Evolutionary conservation across 1,140 invertebrate species (phyloP), one percentile per base, ranked within the genome.

Genomic region (Scaptomyza graminum): DNA sequence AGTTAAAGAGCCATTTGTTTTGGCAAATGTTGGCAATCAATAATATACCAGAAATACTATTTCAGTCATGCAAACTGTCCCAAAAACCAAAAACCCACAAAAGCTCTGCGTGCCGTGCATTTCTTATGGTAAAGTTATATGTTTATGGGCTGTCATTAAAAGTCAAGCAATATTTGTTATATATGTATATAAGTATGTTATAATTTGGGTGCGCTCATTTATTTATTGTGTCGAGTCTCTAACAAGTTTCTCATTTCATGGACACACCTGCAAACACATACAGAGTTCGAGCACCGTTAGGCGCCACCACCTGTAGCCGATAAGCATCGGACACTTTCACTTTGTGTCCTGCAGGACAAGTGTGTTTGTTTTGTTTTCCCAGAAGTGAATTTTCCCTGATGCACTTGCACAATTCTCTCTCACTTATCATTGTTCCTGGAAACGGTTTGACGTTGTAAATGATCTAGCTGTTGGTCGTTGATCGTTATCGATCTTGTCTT

Each of bases 11-110:
- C 61, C 76, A 80, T 80, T 84, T 62, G 76, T 47, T 74, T 65
- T 70, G 49, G 64, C 49, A 44, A 85, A 77, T 80, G 81, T 75
- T 47, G 78, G 56, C 63, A 71, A 82, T 85, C 82, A 85, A 85
- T 88, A 87, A 87, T 85, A 81, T 64, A 16, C 67, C 39, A 74
- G 68, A 85, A n/a, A n/a, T n/a, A n/a, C n/a, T 81, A 83, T 87
- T 81, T 77, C 74, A 81, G 74, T 65, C 82, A 81, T 68, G 70
- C 82, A 75, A 85, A 74, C 75, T 64, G 69, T 70, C 61, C 55
- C 69, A 67, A 60, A 51, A 66, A 69, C 2, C 4, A 8, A 0
- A 34, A 34, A 68, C 70, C 70, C 74, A 68, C 75, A 77, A 77
- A 34, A 69, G 62, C 31, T 87, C 79, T 83, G 82, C 82, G 82